These are phyloP conservation scores for Apis florea DNA, from an alignment of 1,140 invertebrate species.

Conservation along the genomic window DNA sequence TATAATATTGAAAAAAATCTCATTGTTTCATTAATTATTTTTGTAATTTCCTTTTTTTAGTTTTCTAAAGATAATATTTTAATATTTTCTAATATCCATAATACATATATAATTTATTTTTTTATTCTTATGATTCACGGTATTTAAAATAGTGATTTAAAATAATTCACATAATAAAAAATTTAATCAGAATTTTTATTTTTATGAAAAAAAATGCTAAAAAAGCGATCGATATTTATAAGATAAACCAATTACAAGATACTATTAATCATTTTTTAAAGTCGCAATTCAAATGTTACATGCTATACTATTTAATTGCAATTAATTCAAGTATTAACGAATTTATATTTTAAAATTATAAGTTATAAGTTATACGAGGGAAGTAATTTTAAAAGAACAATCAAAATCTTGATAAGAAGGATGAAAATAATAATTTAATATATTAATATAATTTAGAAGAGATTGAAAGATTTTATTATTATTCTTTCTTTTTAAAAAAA, in stretches of 20 bases:
- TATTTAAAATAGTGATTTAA: neutral
- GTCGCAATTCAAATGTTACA: neutral
- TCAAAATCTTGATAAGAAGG: neutral
- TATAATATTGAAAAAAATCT: neutral
- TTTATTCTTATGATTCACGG: neutral
- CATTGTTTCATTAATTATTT: neutral
- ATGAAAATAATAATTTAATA: too few species aligned
- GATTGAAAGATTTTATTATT: too few species aligned
- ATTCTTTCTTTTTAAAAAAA: too few species aligned
- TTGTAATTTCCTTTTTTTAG: too few species aligned
- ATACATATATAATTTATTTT: neutral
- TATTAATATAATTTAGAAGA: too few species aligned
- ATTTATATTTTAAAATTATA: neutral
- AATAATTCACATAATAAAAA: too few species aligned
- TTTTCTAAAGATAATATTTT: too few species aligned
- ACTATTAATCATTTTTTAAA: neutral
- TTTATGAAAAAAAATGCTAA: neutral
- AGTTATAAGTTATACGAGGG: neutral
- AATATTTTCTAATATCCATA: too few species aligned
- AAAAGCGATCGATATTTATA: neutral
- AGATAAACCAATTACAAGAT: neutral
- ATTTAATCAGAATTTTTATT: too few species aligned
- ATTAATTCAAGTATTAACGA: neutral
- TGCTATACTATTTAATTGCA: neutral
- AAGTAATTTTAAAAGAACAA: neutral